These are phyloP conservation scores for Crotophaga sulcirostris DNA, from an alignment of 2,113 vertebrate species.

Conservation along the genomic window DNA sequence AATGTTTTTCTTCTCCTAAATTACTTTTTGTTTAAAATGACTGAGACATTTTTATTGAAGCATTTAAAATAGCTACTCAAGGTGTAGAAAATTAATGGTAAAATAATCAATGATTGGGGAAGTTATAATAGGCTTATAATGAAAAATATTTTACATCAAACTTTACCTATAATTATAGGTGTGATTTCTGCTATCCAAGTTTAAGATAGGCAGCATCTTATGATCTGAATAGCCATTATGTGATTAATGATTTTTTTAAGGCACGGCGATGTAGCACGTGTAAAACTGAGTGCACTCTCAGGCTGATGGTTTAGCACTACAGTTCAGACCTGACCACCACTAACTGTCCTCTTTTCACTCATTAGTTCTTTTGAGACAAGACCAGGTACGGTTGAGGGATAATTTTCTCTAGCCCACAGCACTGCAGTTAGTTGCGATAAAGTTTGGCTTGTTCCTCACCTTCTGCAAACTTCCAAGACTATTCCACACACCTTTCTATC, in stretches of 20 bases:
- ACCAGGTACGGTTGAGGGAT: neutral
- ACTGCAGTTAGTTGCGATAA: neutral
- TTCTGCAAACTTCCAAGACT: neutral
- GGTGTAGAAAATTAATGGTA: neutral
- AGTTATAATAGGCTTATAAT: neutral
- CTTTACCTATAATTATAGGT: neutral
- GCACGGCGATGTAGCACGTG: too few relatives aligned
- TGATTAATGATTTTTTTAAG: neutral
- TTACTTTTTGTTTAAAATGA: constrained; percentile 14
- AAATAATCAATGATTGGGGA: neutral
- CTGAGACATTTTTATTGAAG: neutral
- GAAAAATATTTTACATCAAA: neutral
- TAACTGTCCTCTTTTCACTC: neutral
- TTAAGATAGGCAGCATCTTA: neutral
- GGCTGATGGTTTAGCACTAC: neutral
- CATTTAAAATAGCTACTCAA: neutral
- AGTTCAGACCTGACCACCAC: too few relatives aligned
- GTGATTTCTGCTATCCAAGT: neutral
- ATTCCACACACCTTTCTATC: neutral
- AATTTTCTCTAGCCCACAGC: neutral
- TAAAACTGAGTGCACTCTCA: neutral
- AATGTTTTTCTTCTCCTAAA: neutral
- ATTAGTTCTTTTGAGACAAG: neutral
- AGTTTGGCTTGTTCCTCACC: fast-evolving
- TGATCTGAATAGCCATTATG: neutral